Conservation (phyloP, 2,888 invertebrate species). For the Leptopilina drosophilae region DNA sequence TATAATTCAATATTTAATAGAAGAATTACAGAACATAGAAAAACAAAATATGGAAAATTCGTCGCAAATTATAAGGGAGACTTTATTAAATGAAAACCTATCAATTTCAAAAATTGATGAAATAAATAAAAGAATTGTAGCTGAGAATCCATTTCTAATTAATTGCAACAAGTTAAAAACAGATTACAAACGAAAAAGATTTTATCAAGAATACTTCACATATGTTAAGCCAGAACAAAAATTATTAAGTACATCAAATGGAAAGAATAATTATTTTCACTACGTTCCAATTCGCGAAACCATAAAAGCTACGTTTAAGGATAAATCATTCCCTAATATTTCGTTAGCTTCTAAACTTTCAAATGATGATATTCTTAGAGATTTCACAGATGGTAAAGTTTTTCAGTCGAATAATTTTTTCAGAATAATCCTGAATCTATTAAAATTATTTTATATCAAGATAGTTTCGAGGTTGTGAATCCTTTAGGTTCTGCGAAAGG, state of each 20-base stretch:
- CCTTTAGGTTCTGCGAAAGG: constrained; percentile 61
- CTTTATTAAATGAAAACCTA: constrained; percentile 1
- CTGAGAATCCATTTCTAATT: not conserved
- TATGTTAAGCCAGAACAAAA: constrained; percentile 7
- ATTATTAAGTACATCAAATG: not conserved
- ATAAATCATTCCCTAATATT: constrained; percentile 7
- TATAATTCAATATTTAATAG: constrained; percentile 21
- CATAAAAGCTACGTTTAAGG: constrained; percentile 10
- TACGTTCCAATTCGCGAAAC: constrained; percentile 17
- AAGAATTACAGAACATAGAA: constrained; percentile 4
- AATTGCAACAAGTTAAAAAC: not conserved
- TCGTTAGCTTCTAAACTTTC: not conserved
- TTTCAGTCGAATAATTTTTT: constrained; percentile 44
- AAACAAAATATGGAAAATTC: not conserved
- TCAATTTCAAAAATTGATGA: constrained; percentile 2
- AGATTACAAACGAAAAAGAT: constrained; percentile 13
- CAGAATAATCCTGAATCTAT: constrained; percentile 43
- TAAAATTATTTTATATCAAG: constrained; percentile 63
- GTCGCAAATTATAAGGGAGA: not conserved
- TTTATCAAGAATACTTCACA: not conserved
- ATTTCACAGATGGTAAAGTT: constrained; percentile 46
- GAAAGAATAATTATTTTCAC: constrained; percentile 17
- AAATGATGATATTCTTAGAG: constrained; percentile 24
- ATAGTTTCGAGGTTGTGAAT: constrained; percentile 66
- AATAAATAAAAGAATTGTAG: not conserved